phyloP scores from a whole-genome alignment of 2,113 vertebrate genomes.

The Sinocyclocheilus anophthalmus region DNA sequence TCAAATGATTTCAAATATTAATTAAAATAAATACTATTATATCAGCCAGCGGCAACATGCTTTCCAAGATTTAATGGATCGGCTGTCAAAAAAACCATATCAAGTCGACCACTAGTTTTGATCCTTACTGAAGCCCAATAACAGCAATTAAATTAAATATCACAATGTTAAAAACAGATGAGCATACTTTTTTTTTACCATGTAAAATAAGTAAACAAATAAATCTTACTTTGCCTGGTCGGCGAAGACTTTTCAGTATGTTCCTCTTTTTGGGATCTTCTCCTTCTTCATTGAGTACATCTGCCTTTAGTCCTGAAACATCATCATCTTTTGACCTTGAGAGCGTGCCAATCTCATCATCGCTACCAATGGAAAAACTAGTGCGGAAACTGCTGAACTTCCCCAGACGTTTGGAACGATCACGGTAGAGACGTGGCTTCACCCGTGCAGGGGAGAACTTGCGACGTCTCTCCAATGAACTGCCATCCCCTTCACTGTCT shows the following conservation, averaged over 20 bases:
- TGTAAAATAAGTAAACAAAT: neutral
- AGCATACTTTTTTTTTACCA: neutral
- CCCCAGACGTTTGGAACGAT: slow-evolving; percentile 87
- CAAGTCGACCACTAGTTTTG: neutral
- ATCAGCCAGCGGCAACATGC: too few species aligned
- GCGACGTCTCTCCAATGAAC: slow-evolving; percentile 87
- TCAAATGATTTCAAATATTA: too few species aligned
- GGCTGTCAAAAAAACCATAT: too few species aligned
- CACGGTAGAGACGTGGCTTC: slow-evolving; percentile 89
- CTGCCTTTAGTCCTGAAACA: slow-evolving; percentile 80
- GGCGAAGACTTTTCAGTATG: slow-evolving; percentile 88
- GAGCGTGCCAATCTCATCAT: slow-evolving; percentile 88
- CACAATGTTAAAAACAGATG: neutral
- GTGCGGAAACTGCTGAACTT: slow-evolving; percentile 89
- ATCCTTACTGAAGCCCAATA: neutral
- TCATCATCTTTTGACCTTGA: slow-evolving; percentile 88
- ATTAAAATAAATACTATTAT: too few species aligned
- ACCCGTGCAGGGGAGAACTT: slow-evolving; percentile 77
- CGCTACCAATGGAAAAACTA: slow-evolving; percentile 88
- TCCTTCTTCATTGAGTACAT: slow-evolving; percentile 82
- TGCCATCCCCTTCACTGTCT: slow-evolving; percentile 91
- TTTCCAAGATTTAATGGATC: too few species aligned
- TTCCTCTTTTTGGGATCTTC: slow-evolving; percentile 86
- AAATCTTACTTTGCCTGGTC: slow-evolving; percentile 87
- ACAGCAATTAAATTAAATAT: neutral